These are phyloP conservation scores for Lumbricus terrestris DNA, from an alignment of 2,888 invertebrate species.

Conservation along the genomic window DNA sequence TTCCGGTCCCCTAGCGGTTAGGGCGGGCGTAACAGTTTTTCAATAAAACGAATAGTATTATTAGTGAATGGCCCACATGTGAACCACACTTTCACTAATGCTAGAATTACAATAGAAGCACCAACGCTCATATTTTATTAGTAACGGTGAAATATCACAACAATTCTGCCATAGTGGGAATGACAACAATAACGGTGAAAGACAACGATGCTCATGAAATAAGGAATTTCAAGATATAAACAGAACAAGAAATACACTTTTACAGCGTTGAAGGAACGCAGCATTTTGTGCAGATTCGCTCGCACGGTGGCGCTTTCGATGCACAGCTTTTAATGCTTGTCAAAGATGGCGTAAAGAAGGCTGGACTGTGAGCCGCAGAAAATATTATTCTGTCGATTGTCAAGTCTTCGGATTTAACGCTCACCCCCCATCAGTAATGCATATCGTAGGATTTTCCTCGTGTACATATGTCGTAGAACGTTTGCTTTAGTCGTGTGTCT, in stretches of 20 bases:
- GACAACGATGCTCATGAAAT: neutral
- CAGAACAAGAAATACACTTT: neutral
- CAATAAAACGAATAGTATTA: too few species aligned
- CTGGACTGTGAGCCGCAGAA: neutral
- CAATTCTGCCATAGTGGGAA: too few species aligned
- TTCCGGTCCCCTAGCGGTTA: too few species aligned
- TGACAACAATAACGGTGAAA: neutral
- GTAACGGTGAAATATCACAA: too few species aligned
- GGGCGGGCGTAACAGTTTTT: too few species aligned
- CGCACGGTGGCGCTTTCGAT: neutral
- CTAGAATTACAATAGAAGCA: too few species aligned
- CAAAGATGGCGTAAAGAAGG: conserved; percentile 3
- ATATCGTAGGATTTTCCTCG: neutral
- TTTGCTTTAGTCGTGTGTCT: neutral
- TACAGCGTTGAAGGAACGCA: neutral
- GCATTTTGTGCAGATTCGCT: neutral
- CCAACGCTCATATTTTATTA: too few species aligned
- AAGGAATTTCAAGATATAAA: too few species aligned
- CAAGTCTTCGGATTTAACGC: neutral
- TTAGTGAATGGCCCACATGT: too few species aligned
- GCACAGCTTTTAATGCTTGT: neutral
- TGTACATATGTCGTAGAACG: neutral
- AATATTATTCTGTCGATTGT: neutral
- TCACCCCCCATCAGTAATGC: neutral
- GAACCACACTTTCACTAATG: too few species aligned